phyloP scores from a whole-genome alignment of 2,888 invertebrate species.

The Melanchra persicariae region DNA sequence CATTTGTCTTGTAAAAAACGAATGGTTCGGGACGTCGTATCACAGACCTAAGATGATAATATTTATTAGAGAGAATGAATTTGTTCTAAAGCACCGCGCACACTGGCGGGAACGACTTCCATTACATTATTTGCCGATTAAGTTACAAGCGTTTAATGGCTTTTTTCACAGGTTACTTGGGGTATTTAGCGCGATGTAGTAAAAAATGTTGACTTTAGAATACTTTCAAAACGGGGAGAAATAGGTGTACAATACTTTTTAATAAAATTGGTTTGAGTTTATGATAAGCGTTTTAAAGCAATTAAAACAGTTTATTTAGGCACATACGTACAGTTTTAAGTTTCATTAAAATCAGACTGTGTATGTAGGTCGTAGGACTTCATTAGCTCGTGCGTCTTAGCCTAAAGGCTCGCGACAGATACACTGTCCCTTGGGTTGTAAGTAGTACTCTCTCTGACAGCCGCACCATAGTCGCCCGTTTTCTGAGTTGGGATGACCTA shows the following conservation, averaged over 20 bases:
- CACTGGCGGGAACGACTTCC: slow-evolving; percentile 27
- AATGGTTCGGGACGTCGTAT: slow-evolving; percentile 44
- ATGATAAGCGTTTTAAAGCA: too few species aligned
- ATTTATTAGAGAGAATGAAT: slow-evolving; percentile 55
- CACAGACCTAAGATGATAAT: slow-evolving; percentile 49
- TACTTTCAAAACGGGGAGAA: not conserved
- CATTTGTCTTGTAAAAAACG: slow-evolving; percentile 61
- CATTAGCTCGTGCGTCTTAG: not conserved
- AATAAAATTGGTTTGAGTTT: too few species aligned
- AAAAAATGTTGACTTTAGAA: not conserved
- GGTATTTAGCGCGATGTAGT: slow-evolving; percentile 11
- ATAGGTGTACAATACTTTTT: too few species aligned
- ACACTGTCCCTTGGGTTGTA: not conserved
- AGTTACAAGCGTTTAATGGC: slow-evolving; percentile 20
- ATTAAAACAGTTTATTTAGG: too few species aligned
- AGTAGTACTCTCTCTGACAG: not conserved
- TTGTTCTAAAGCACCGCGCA: slow-evolving; percentile 25
- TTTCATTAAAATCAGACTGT: not conserved
- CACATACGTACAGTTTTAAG: too few species aligned
- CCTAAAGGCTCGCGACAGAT: not conserved
- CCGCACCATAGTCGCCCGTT: not conserved
- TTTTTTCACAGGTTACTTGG: slow-evolving; percentile 8
- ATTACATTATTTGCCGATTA: slow-evolving; percentile 19
- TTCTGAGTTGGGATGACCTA: not conserved
- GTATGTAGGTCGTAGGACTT: not conserved